A percentile compares a stretch with the other conserved stretches of the same genome.
phyloP scores from a whole-genome alignment of 1,140 invertebrate species.

The Ceratitis capitata region DNA sequence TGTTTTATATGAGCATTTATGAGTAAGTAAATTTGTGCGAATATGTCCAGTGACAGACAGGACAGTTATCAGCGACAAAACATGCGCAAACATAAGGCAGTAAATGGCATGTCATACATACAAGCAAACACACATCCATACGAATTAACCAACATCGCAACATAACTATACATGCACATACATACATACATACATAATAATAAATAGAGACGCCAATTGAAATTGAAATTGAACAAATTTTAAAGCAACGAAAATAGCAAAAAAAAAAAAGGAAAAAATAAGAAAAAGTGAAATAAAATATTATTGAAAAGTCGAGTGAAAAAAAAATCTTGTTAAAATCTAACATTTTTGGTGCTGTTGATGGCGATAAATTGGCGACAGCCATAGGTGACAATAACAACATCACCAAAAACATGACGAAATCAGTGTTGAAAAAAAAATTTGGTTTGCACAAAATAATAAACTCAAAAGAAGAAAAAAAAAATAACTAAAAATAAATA shows the following conservation, averaged over 20 bases:
- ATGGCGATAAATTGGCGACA: slow-evolving; percentile 36
- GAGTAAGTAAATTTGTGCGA: no score
- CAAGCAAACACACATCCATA: not conserved
- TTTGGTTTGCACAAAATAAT: not conserved
- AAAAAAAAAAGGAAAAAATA: not conserved
- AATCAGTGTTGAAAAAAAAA: not conserved
- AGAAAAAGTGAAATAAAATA: no score
- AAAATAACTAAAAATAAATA: not conserved
- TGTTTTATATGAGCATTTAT: not conserved
- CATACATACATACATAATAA: not conserved
- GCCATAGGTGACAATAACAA: slow-evolving; percentile 34
- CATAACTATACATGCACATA: not conserved
- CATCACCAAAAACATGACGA: slow-evolving; percentile 8
- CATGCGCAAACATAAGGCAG: slow-evolving; percentile 1
- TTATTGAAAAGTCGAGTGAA: not conserved
- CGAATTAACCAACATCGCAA: not conserved
- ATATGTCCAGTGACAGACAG: not conserved
- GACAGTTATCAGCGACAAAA: slow-evolving; percentile 15
- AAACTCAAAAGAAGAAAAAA: not conserved
- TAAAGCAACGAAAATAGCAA: not conserved
- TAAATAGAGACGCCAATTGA: slow-evolving; percentile 23
- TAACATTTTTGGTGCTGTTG: slow-evolving; percentile 27
- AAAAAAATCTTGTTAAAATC: slow-evolving; percentile 24
- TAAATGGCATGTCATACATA: not conserved
- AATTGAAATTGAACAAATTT: slow-evolving; percentile 31